These are phyloP conservation scores for Rhizoglyphus robini DNA, from an alignment of 1,140 invertebrate genomes.

Conservation along the genomic window DNA sequence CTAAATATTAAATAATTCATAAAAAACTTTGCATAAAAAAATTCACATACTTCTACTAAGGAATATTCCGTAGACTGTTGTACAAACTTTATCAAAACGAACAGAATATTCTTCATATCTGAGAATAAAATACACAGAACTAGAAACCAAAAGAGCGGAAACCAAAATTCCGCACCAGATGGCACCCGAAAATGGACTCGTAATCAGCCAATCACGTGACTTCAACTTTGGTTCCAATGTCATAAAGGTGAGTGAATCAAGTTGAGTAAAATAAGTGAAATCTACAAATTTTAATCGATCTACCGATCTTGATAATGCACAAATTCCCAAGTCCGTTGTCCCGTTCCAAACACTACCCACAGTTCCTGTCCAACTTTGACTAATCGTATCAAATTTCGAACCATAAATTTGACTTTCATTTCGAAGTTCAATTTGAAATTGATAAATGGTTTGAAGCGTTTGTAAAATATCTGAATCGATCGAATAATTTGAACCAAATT, in stretches of 20 bases:
- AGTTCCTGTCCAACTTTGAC: background rate
- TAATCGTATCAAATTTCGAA: background rate
- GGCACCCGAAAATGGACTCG: background rate
- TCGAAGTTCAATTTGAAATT: background rate
- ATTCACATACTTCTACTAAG: no score
- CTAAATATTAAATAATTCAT: no score
- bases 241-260: background rate
- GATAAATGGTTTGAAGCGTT: background rate
- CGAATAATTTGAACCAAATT: background rate
- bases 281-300: background rate
- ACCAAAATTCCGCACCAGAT: no score
- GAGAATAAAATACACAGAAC: no score
- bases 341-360: background rate
- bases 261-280: background rate
- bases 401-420: background rate
- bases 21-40: no score
- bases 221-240: background rate
- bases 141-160: no score
- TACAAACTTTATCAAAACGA: no score
- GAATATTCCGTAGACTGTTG: no score
- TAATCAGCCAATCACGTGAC: background rate
- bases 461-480: background rate
- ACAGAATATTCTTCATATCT: no score
- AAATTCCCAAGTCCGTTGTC: background rate
- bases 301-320: background rate